Conservation (phyloP, 1,140 invertebrate genomes). For the Brachionus sp. region DNA sequence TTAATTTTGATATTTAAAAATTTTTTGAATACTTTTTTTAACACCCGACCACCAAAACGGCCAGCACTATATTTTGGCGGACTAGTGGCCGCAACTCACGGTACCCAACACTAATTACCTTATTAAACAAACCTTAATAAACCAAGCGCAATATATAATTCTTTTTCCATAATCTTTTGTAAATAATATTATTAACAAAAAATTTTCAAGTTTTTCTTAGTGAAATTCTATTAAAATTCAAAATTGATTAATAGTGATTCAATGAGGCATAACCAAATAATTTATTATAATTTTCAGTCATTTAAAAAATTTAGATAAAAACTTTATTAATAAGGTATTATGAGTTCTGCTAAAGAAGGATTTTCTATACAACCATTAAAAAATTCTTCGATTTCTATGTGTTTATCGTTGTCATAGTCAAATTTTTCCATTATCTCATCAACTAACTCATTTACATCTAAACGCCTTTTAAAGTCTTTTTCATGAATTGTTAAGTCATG, state of each 20-base stretch:
- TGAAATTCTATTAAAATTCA: too few species aligned
- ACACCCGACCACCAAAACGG: too few species aligned
- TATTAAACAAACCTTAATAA: too few species aligned
- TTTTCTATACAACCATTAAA: conserved; percentile 21
- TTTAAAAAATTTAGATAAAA: neutral
- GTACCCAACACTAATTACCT: too few species aligned
- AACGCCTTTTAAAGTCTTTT: neutral
- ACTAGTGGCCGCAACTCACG: too few species aligned
- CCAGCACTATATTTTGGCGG: too few species aligned
- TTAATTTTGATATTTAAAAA: too few species aligned
- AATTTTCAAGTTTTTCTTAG: too few species aligned
- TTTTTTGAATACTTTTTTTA: too few species aligned
- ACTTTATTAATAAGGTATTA: neutral
- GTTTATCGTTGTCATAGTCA: neutral
- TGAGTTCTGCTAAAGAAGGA: neutral
- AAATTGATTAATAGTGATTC: neutral
- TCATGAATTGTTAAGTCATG: conserved; percentile 18
- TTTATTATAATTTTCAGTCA: neutral
- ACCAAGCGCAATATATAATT: too few species aligned
- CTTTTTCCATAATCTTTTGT: too few species aligned
- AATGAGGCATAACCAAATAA: neutral
- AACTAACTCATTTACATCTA: neutral
- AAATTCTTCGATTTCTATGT: conserved; percentile 33
- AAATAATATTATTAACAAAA: too few species aligned
- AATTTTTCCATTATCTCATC: conserved; percentile 25